Percentiles rank a stretch among this genome's conserved stretches.
Evolutionary conservation across 2,113 vertebrate species (phyloP).

Genomic region (Xiphophorus couchianus): DNA sequence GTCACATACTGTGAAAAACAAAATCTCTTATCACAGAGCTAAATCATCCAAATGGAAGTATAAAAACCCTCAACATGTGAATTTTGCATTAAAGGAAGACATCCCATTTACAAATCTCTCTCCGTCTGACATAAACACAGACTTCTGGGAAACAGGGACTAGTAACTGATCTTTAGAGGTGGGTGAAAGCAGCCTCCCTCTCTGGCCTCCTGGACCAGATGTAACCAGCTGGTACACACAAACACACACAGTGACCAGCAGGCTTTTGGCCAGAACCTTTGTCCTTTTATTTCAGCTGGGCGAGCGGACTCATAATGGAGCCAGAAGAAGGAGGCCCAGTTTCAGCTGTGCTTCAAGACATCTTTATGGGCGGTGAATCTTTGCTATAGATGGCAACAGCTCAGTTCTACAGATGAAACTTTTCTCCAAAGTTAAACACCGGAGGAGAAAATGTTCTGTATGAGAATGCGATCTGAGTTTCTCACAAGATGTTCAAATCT

Average conservation of each 20-base stretch:
- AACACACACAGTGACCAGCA: conserved; percentile 45
- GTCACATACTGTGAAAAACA: too few species aligned
- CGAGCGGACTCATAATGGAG: conserved; percentile 50
- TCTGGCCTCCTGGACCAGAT: conserved; percentile 72
- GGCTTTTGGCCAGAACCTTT: conserved; percentile 68
- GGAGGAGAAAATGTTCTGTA: background rate
- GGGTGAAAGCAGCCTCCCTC: conserved; percentile 56
- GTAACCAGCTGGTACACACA: conserved; percentile 68
- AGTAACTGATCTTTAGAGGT: conserved; percentile 69
- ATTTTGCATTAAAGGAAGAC: background rate
- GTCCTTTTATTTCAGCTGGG: conserved; percentile 64
- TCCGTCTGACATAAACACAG: conserved; percentile 29
- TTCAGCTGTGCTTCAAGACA: conserved; percentile 33
- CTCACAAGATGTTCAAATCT: conserved; percentile 4
- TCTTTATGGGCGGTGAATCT: conserved; percentile 21
- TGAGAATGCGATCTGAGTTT: background rate
- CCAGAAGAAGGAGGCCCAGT: conserved; percentile 27
- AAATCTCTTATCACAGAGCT: too few species aligned
- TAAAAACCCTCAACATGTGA: too few species aligned
- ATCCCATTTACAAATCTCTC: background rate
- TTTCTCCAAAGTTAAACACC: conserved; percentile 3
- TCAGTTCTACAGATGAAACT: background rate
- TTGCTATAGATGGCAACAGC: conserved; percentile 9
- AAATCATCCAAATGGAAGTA: too few species aligned
- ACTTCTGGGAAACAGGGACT: conserved; percentile 63